Evolutionary conservation across 2,797 vertebrate species (phyloP).

Genomic region (Tapirus indicus): DNA sequence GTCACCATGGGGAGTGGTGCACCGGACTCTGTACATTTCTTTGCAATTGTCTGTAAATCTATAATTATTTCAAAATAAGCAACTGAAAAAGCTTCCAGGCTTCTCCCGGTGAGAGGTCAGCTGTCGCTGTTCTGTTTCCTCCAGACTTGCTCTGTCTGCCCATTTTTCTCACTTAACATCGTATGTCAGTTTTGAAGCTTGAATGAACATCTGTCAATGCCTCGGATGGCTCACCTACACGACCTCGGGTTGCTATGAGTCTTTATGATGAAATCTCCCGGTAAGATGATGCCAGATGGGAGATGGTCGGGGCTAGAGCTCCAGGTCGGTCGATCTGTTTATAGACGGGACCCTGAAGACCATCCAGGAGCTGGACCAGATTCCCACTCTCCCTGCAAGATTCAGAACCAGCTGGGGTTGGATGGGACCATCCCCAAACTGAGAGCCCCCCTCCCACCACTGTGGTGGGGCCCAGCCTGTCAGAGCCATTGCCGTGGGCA

Average conservation of each 20-base stretch:
- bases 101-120: neutral
- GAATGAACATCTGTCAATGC: accelerated
- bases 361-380: neutral
- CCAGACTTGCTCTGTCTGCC: neutral
- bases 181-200: neutral
- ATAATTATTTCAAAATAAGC: neutral
- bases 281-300: neutral
- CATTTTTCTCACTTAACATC: neutral
- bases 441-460: neutral
- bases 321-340: neutral
- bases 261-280: neutral
- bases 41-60: no score
- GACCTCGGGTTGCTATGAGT: neutral
- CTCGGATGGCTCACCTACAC: accelerated
- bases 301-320: neutral
- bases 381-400: neutral
- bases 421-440: neutral
- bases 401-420: neutral
- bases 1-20: no score
- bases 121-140: neutral
- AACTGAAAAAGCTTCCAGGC: neutral
- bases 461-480: neutral
- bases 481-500: no score
- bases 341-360: no score
- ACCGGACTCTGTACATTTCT: no score